A percentile compares a stretch with the other conserved stretches of the same genome.
Evolutionary conservation across 2,888 invertebrate genomes (phyloP).

Genomic region (Acholoe squamosa): DNA sequence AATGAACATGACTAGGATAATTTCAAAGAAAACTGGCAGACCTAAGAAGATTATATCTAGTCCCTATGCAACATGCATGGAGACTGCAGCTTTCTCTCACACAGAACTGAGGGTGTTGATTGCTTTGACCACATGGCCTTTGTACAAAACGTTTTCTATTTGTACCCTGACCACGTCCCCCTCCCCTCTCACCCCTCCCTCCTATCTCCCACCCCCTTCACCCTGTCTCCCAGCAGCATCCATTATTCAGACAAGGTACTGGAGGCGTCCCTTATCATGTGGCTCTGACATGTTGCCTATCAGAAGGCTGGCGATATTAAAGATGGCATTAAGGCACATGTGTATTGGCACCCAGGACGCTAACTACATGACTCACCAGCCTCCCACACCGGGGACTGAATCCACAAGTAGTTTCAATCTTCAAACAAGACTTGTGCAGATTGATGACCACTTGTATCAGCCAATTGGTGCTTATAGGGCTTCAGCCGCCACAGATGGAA

Average conservation of each 20-base stretch:
- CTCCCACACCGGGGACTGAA: neutral
- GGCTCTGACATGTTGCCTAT: constrained; percentile 16
- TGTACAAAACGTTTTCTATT: neutral
- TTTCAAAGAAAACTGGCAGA: too few relatives aligned
- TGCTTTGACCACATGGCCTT: neutral
- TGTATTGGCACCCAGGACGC: neutral
- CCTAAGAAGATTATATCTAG: too few relatives aligned
- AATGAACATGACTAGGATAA: too few relatives aligned
- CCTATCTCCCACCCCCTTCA: neutral
- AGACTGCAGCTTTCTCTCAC: neutral
- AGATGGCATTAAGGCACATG: constrained; percentile 33
- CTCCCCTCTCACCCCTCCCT: neutral
- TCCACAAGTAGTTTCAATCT: constrained; percentile 28
- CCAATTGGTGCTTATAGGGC: too few relatives aligned
- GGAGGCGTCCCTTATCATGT: constrained; percentile 26
- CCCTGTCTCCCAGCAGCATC: neutral
- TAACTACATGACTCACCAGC: constrained; percentile 31
- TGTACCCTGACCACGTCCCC: constrained; percentile 26
- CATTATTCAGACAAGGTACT: constrained; percentile 14
- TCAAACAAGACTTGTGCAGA: constrained; percentile 24
- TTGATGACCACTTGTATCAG: neutral
- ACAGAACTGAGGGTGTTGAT: neutral
- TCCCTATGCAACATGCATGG: neutral
- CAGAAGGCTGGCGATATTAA: neutral
- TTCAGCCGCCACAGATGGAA: too few relatives aligned